Base-by-base conservation (phyloP, 2,888 invertebrate species). In the Megaustenia siamemsis region DNA sequence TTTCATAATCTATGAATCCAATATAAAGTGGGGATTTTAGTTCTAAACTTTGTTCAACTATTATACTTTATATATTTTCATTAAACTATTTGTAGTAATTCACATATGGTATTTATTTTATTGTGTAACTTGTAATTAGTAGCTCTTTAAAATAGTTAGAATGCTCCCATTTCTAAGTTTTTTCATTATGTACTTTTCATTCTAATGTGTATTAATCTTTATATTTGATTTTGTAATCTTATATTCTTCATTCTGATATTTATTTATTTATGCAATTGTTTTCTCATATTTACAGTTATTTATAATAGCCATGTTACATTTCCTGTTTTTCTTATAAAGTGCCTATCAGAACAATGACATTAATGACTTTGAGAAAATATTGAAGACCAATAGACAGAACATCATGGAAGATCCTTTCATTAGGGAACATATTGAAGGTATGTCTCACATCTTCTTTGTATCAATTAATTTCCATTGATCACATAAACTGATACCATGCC, bases 361-460 rank as follows among this genome's bases (percentile, higher is more conserved):
- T 87, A 98, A 97, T 93, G 98, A 98, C 91, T 99, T 99, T 95
- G 99, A 99, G 95, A 96, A 97, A 88, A 99, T 99, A 91, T 95
- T 99, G 86, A 97, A 97, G 92, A 97, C 97, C 92, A 98, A 99
- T 95, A 95, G 97, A 93, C 96, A 97, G 93, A 98, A 98, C 93
- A 99, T 99, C 87, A 99, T 99, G 99, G 98, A 98, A 92, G 99
- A 99, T 95, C 98, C 98, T 0, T 99, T 99, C 94, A 99, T 99
- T 92, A 95, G 98, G 89, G 99, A 99, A 94, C 99, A 99, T 93
- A 99, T 99, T 93, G 99, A 99, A 95, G 96, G 96, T 96, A 82
- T 45, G 63, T 32, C 12, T 32, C 49, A 12, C n/a, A 12, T 32
- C 15, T 63, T 63, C n/a, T 63, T 15, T 63, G 6, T 45, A 10